Base-by-base conservation (phyloP, 2,888 invertebrate species). In the Athalia cordata region DNA sequence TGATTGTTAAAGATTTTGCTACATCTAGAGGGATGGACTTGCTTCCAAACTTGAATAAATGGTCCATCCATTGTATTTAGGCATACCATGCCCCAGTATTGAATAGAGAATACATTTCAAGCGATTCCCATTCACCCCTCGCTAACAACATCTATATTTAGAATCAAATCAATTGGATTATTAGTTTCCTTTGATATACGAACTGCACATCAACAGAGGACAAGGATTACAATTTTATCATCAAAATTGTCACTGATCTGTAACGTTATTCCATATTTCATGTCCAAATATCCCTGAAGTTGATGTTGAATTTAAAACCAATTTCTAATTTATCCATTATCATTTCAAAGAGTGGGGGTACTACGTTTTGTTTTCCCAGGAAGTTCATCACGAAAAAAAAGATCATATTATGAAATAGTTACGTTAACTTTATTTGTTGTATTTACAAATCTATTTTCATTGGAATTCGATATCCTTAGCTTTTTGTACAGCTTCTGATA, bases 131-230 rank as follows among this genome's bases (percentile, higher is more conserved):
- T 59, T 52, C 57, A 59, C 72, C 47, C 45, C 47, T 59, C 29
- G 72, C 6, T 62, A 62, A 49, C 65, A 59, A 49, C 29, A 15
- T 80, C 77, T 81, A 79, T 80, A 79, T 77, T 81, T 80, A 80
- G 72, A 78, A 64, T 15, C 6, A 62, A 79, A 79, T 81, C 80
- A 82, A 81, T 82, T 78, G 50, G 52, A 76, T 79, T 47, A 72
- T 68, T 43, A 68, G 52, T 13, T 29, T 15, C 29, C 43, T 43
- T 13, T 66, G 8, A 43, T 55, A 29, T 9, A 29, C 15, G n/a
- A 52, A 55, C 13, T 55, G 4, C 4, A n/a, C n/a, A 11, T 11
- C 7, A 55, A 7, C 29, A 55, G 55, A 55, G 9, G 29, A 29
- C 29, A n/a, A 55, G 9, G 3, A 55, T n/a, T 55, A 7, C 6